phyloP scores from a whole-genome alignment of 1,140 invertebrate species.

The Drosophila triauraria region DNA sequence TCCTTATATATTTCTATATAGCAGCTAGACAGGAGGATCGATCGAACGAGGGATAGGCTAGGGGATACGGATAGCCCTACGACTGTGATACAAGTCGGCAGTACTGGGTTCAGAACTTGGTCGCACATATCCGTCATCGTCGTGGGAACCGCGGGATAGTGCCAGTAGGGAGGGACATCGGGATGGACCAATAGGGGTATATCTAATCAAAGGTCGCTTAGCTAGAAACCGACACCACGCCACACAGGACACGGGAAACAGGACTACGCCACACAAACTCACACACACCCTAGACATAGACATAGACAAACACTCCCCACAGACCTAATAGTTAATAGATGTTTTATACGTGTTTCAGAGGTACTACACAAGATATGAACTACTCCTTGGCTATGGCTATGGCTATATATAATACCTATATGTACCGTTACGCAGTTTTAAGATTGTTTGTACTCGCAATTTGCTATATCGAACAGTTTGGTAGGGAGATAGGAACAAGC shows the following conservation, averaged over 20 bases:
- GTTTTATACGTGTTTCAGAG: conserved; percentile 82
- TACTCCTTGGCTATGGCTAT: conserved; percentile 67
- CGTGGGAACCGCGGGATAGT: conserved; percentile 27
- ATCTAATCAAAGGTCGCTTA: conserved; percentile 64
- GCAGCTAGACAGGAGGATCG: conserved; percentile 9
- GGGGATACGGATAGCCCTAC: conserved; percentile 29
- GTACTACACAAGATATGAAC: conserved; percentile 62
- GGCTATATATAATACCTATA: conserved; percentile 52
- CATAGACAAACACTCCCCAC: conserved; percentile 29
- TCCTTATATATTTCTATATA: conserved; percentile 47
- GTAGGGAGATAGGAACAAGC: background rate
- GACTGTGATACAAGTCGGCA: conserved; percentile 71
- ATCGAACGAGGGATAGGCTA: conserved; percentile 9
- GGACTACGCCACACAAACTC: conserved; percentile 26
- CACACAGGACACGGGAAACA: conserved; percentile 12
- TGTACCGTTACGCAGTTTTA: conserved; percentile 78
- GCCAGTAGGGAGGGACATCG: conserved; percentile 12
- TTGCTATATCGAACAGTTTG: conserved; percentile 71
- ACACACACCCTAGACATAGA: conserved; percentile 20
- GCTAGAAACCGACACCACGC: conserved; percentile 50
- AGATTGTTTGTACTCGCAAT: conserved; percentile 79
- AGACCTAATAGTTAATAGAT: conserved; percentile 70
- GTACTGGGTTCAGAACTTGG: conserved; percentile 53
- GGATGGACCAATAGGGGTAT: conserved; percentile 61
- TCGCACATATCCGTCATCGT: conserved; percentile 58